Evolutionary conservation across 2,888 invertebrate genomes (phyloP), one percentile per base, ranked within the genome.

Genomic region (Brenthis hecate): DNA sequence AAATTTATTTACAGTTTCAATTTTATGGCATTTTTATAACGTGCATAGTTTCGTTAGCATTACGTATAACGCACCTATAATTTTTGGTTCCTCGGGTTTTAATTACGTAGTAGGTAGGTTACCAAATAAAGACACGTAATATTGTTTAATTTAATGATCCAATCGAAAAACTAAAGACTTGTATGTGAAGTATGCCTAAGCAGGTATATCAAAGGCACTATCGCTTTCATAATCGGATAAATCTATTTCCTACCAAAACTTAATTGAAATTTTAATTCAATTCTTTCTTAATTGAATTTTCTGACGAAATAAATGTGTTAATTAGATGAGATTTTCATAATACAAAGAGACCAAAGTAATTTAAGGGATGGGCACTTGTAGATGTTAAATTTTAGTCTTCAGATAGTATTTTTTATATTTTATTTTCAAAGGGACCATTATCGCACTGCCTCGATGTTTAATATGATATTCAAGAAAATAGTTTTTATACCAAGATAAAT

Each of bases 381-480:
- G 6, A 51, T 14, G 4, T 51, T 51, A 11, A n/a, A 16, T 51
- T 51, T 4, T 53, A 3, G n/a, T 16, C n/a, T 53, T 16, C 51
- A 43, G 36, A 11, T 43, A 43, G 1, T 43, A 11, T 8, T 11
- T 43, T 43, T 43, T 8, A 36, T 36, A 8, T 58, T 58, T 8
- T 58, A 66, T 19, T 62, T 57, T 51, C 54, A 56, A n/a, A 36
- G 16, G 57, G 50, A 50, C 19, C 47, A 67, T 69, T 74, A 72
- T 70, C 66, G 55, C 51, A 56, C 53, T 70, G 65, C 65, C 65
- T 65, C 66, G 66, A 67, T 70, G 66, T 64, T 51, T 55, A 51
- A 23, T 55, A 5, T 69, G 76, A 78, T 72, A 74, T 76, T 76
- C 61, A 72, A 60, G 60, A 56, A 51, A 66, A 69, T 56, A 64